Evolutionary conservation across 1,140 invertebrate species (phyloP).

Genomic region (Sminthurides bifidus): DNA sequence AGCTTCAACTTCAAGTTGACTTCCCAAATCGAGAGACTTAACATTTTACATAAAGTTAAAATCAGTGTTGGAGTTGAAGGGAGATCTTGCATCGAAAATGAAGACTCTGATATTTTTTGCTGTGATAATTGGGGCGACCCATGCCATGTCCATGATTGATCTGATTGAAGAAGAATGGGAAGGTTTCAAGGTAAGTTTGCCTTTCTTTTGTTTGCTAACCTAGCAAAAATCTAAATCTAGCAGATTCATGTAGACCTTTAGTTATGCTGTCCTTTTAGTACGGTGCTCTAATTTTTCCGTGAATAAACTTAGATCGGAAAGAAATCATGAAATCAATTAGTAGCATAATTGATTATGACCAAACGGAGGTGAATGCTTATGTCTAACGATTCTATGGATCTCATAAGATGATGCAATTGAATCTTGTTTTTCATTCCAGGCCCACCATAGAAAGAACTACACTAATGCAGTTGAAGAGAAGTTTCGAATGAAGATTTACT

Average conservation of each 20-base stretch:
- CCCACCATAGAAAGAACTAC: slow-evolving; percentile 56
- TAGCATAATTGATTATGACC: not conserved
- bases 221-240: not conserved
- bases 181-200: slow-evolving; percentile 26
- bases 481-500: slow-evolving; percentile 73
- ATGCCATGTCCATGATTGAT: slow-evolving; percentile 13
- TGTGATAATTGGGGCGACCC: not conserved
- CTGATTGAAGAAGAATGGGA: slow-evolving; percentile 31
- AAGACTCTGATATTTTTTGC: slow-evolving; percentile 3
- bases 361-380: not conserved
- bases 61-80: too few species aligned
- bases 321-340: not conserved
- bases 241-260: not conserved
- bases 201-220: not conserved
- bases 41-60: too few species aligned
- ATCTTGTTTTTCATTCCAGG: slow-evolving; percentile 22
- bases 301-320: not conserved
- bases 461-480: slow-evolving; percentile 58
- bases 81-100: slow-evolving; percentile 12
- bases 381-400: not conserved
- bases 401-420: slow-evolving; percentile 5
- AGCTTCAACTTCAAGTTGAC: too few species aligned
- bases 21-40: too few species aligned
- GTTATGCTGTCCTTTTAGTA: not conserved
- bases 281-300: not conserved